phyloP scores from a whole-genome alignment of 1,140 invertebrate genomes.

The Drosophila yakuba region DNA sequence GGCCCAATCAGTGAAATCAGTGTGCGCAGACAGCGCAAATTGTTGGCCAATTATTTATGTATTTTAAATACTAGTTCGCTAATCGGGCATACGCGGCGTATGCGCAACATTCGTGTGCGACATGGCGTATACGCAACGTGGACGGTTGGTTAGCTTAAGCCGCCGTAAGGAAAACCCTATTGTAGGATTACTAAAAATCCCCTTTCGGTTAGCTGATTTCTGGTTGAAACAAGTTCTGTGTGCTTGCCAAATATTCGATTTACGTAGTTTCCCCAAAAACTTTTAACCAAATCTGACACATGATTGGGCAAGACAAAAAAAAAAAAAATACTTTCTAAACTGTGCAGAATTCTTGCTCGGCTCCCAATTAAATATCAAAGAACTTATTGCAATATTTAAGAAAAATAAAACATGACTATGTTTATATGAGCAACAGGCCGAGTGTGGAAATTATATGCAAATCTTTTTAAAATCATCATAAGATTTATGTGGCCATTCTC shows the following conservation, averaged over 20 bases:
- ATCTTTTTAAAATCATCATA: conserved; percentile 13
- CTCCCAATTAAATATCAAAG: conserved; percentile 35
- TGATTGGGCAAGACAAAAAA: background rate
- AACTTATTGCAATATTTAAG: conserved; percentile 15
- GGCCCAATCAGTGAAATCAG: conserved; percentile 63
- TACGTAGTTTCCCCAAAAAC: background rate
- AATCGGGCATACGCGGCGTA: conserved; percentile 13
- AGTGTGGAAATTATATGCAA: conserved; percentile 7
- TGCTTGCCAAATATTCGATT: conserved; percentile 1
- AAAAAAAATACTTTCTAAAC: conserved; percentile 13
- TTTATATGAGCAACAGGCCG: conserved; percentile 34
- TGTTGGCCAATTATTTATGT: conserved; percentile 80
- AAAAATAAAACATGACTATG: conserved; percentile 13
- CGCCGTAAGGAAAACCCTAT: background rate
- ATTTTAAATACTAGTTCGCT: conserved; percentile 32
- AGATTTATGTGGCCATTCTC: conserved; percentile 43
- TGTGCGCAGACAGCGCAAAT: conserved; percentile 81
- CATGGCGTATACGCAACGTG: conserved; percentile 45
- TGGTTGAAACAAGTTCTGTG: background rate
- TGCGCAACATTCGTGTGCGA: conserved; percentile 34
- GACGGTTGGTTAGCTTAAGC: background rate
- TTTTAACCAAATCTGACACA: conserved; percentile 17
- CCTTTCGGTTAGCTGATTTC: background rate
- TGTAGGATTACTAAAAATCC: background rate
- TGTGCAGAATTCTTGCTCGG: conserved; percentile 1